These are phyloP conservation scores for Falco columbarius DNA, from an alignment of 2,797 vertebrate species.

Conservation along the genomic window DNA sequence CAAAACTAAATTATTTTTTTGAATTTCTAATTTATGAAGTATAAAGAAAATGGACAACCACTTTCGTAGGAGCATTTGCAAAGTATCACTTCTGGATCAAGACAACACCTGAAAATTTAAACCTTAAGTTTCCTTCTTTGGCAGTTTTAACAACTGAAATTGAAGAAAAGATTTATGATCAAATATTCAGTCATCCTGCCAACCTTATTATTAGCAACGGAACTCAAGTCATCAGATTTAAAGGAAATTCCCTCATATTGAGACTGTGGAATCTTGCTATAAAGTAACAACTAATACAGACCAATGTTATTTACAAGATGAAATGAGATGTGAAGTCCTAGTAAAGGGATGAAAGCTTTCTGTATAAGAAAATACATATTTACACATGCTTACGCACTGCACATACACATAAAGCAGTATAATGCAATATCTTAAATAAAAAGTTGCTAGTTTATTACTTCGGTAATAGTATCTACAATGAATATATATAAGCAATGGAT, in stretches of 20 bases:
- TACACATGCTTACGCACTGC: not conserved
- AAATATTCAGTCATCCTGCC: not conserved
- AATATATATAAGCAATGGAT: not conserved
- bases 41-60: not conserved
- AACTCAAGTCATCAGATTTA: not conserved
- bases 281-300: not conserved
- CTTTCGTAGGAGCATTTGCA: not conserved
- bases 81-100: not conserved
- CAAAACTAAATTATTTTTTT: not conserved
- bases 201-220: not conserved
- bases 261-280: not conserved
- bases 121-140: not conserved
- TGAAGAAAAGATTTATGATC: not conserved
- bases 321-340: not conserved
- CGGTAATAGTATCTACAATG: not conserved
- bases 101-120: not conserved
- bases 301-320: not conserved
- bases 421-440: not conserved
- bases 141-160: not conserved
- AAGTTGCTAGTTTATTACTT: not conserved
- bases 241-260: not conserved
- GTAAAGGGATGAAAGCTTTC: not conserved
- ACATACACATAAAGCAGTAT: not conserved
- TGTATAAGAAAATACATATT: not conserved
- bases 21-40: not conserved